A percentile compares a stretch with the other conserved stretches of the same genome.
phyloP scores from a whole-genome alignment of 2,797 vertebrate species.

The Cyprinodon diabolis region DNA sequence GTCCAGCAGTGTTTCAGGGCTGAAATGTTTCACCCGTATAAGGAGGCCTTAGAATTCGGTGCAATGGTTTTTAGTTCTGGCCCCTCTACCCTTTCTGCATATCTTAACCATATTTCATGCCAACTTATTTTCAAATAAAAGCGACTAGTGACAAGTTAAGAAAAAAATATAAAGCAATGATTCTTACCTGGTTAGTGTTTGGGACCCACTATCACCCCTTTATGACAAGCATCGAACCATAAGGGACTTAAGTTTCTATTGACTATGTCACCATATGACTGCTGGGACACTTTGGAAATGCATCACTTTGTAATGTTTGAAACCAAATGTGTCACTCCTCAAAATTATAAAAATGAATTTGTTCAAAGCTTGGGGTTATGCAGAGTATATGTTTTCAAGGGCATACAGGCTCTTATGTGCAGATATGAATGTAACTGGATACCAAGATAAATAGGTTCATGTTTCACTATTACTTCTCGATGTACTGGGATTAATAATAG shows the following conservation, averaged over 20 bases:
- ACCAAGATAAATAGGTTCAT: constrained; percentile 63
- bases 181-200: no score
- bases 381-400: constrained; percentile 70
- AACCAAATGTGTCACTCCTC: constrained; percentile 52
- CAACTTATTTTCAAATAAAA: no score
- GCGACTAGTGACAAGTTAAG: no score
- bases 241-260: constrained; percentile 33
- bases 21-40: no score
- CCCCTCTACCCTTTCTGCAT: no score
- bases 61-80: no score
- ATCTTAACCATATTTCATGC: no score
- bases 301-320: constrained; percentile 52
- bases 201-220: no score
- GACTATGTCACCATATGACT: constrained; percentile 48
- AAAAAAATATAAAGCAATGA: no score
- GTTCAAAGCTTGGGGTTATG: constrained; percentile 15
- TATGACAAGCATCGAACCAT: no score
- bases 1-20: no score
- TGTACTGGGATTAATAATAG: constrained; percentile 61
- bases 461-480: constrained; percentile 61
- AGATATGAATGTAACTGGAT: constrained; percentile 65
- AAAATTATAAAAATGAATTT: constrained; percentile 56
- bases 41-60: no score
- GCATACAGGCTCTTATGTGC: constrained; percentile 46
- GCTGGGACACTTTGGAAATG: constrained; percentile 56